Evolutionary conservation across 2,113 vertebrate species (phyloP), one percentile per base, ranked within the genome.

Genomic region (Edolisoma coerulescens): DNA sequence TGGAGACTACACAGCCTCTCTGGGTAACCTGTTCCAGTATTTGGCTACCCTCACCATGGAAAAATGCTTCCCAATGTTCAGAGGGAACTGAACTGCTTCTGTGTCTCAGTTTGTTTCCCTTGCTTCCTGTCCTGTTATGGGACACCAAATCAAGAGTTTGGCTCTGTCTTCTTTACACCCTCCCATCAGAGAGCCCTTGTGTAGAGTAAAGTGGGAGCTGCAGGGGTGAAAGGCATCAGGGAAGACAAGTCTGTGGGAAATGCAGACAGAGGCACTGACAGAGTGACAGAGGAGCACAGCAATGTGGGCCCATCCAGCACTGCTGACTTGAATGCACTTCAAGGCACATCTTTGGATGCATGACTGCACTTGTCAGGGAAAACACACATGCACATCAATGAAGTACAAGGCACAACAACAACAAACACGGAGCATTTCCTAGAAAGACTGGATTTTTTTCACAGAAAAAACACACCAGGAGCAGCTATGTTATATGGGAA

Each of bases 401-500:
- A 68, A 65, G 37, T 11, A 87, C 4, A 32, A 84, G 33, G 42
- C 82, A 54, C 3, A 93, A 61, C 74, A 89, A 69, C 70, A 90
- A 64, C 67, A 89, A 93, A 30, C 53, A 82, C 3, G 7, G 45
- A 89, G 59, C 59, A 83, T 85, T 96, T 96, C 91, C 93, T 96
- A 91, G 91, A 97, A 97, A 93, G 93, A 90, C 1, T 63, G 47
- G 33, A 9, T 69, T 80, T 93, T 90, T 95, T 97, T 90, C 93
- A 95, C 39, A 88, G 93, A 56, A 97, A 90, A 92, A 94, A 39
- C 87, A 81, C 84, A 87, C 84, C 68, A 93, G 90, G 81, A 93
- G 67, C 53, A 61, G 70, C 81, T 94, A 89, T 94, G 54, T 80
- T 97, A 95, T 96, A 97, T 95, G 95, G 90, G 94, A 97, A 96